These are phyloP conservation scores for Aethes cnicana DNA, from an alignment of 2,888 invertebrate species.

Conservation along the genomic window DNA sequence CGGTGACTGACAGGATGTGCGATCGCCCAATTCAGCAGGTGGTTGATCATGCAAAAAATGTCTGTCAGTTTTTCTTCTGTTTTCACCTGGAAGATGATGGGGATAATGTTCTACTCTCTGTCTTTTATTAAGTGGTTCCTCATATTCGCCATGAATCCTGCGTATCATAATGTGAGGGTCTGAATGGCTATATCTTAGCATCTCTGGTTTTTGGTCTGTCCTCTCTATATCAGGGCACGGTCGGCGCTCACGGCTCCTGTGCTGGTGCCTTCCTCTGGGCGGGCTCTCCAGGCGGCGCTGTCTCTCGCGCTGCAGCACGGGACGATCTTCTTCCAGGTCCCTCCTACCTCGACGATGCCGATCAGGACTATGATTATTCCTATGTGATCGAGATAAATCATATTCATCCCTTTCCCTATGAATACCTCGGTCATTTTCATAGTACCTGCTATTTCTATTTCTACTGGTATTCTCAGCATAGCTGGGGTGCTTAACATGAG, in stretches of 20 bases:
- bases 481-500: slow-evolving; percentile 42
- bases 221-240: slow-evolving; percentile 38
- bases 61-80: slow-evolving; percentile 36
- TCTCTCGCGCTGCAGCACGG: slow-evolving; percentile 44
- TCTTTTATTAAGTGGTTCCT: slow-evolving; percentile 55
- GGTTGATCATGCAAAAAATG: slow-evolving; percentile 32
- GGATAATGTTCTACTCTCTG: slow-evolving; percentile 43
- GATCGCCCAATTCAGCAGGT: slow-evolving; percentile 33
- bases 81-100: slow-evolving; percentile 36
- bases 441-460: slow-evolving; percentile 38
- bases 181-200: slow-evolving; percentile 35
- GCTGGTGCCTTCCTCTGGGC: slow-evolving; percentile 43
- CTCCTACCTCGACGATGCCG: slow-evolving; percentile 39
- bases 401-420: slow-evolving; percentile 42
- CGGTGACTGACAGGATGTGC: slow-evolving; percentile 62
- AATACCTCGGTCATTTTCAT: slow-evolving; percentile 27
- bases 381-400: slow-evolving; percentile 44
- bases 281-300: slow-evolving; percentile 51
- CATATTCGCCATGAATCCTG: slow-evolving; percentile 47
- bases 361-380: slow-evolving; percentile 49
- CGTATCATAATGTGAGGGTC: slow-evolving; percentile 47
- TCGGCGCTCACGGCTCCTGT: slow-evolving; percentile 43
- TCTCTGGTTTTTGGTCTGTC: slow-evolving; percentile 40
- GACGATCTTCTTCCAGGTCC: slow-evolving; percentile 42
- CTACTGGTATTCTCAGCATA: slow-evolving; percentile 38